phyloP scores from a whole-genome alignment of 2,113 vertebrate genomes.

The Pterophyllum scalare region DNA sequence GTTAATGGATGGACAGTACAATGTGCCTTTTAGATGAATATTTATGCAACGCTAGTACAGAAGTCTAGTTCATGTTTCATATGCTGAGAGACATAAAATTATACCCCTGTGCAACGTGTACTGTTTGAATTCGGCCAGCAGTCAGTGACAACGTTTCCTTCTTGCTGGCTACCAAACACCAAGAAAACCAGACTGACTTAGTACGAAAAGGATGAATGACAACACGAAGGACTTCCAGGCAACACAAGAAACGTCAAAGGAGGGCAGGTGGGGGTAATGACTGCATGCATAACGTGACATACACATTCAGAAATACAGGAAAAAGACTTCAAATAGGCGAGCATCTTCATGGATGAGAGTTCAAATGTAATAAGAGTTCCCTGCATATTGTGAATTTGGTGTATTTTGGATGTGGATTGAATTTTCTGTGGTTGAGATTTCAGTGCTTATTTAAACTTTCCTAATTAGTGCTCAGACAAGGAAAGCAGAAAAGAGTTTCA shows the following conservation, averaged over 20 bases:
- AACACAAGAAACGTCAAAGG: constrained; percentile 1
- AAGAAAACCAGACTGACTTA: constrained; percentile 12
- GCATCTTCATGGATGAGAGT: constrained; percentile 71
- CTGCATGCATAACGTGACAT: constrained; percentile 24
- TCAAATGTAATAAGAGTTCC: background rate
- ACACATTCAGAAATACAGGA: background rate
- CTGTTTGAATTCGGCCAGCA: constrained; percentile 32
- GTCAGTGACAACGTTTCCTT: constrained; percentile 14
- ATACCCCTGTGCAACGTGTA: constrained; percentile 31
- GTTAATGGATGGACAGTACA: constrained; percentile 46
- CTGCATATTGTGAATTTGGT: no score
- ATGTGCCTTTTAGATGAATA: constrained; percentile 26
- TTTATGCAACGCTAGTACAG: constrained; percentile 20
- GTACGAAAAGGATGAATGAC: constrained; percentile 23
- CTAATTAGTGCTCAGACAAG: no score
- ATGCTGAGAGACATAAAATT: constrained; percentile 19
- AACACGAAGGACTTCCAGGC: constrained; percentile 21
- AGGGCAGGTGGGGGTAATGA: background rate
- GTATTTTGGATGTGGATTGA: no score
- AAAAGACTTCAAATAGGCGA: constrained; percentile 3
- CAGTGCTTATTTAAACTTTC: no score
- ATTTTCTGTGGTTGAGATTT: no score
- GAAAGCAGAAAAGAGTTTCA: no score
- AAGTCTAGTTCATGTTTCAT: constrained; percentile 32
- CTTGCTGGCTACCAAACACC: constrained; percentile 30